Conservation (phyloP, 1,140 invertebrate genomes). For the Bicyclus anynana region DNA sequence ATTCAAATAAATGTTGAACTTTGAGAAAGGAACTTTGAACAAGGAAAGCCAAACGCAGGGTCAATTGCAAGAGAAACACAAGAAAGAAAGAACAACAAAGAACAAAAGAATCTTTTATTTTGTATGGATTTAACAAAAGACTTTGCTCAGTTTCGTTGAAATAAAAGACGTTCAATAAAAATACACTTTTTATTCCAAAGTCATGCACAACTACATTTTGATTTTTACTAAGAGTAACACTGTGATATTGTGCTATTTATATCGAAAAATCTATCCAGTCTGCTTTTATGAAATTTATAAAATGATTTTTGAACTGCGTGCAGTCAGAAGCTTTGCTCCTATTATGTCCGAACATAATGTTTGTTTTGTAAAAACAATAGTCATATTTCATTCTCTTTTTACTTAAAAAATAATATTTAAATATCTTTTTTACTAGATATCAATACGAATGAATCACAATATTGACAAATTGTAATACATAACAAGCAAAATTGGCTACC, state of each 20-base stretch:
- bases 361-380: no score
- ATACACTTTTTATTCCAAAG: conserved; percentile 69
- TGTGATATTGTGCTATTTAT: conserved; percentile 63
- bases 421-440: no score
- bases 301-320: background rate
- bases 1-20: no score
- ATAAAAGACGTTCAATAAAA: conserved; percentile 52
- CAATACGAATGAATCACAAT: no score
- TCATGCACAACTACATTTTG: conserved; percentile 71
- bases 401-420: no score
- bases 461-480: no score
- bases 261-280: conserved; percentile 49
- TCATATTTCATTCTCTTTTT: no score
- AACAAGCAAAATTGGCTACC: no score
- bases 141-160: conserved; percentile 13
- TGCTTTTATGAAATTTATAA: conserved; percentile 20
- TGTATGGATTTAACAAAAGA: background rate
- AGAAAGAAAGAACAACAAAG: conserved; percentile 3
- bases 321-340: conserved; percentile 13
- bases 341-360: no score
- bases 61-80: conserved; percentile 3
- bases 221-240: conserved; percentile 60
- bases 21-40: background rate
- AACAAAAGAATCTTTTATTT: background rate
- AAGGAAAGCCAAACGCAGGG: background rate